Base-by-base conservation (phyloP, 2,113 vertebrate species). In the Onychorhynchus coronatus region DNA sequence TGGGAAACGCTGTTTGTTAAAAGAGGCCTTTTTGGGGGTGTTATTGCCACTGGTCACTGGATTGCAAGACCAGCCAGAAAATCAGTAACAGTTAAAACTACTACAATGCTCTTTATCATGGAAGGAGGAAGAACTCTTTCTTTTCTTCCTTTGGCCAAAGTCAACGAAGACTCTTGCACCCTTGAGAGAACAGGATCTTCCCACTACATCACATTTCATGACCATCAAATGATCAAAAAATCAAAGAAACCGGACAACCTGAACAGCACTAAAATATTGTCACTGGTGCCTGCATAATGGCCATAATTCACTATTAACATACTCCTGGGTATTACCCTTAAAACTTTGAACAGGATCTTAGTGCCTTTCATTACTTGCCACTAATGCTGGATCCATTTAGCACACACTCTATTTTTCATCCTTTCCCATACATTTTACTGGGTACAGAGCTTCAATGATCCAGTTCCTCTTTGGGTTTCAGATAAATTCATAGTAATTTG, bases 251-350 rank as follows among this genome's bases (percentile, higher is more conserved):
- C 22, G 22, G 78, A 63, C 83, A 78, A 94, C 31, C 85, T 89
- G 66, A 83, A 89, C 46, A 67, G 66, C 50, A 85, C 70, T 95
- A 53, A 95, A 90, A 90, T 93, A 66, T 88, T 97, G 87, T 73
- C 42, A 55, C 42, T 63, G 86, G 52, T 90, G 71, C 52, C 76
- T 89, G 92, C 67, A 66, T 80, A 96, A 96, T 94, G 90, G 77
- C 91, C 83, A 62, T 85, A 85, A 87, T 91, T 97, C 79, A 87
- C 94, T 93, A 91, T 89, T 94, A 94, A 49, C 39, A 86, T 68
- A 74, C 79, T 71, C 80, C 80, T 53, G 82, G 77, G 56, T 88
- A 95, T 97, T 94, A 96, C 88, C 49, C 49, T 49, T 91, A 59
- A 35, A 77, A 76, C 80, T 79, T 44, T 91, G 56, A 91, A 67